phyloP scores from a whole-genome alignment of 2,797 vertebrate species.

The Alauda arvensis region DNA sequence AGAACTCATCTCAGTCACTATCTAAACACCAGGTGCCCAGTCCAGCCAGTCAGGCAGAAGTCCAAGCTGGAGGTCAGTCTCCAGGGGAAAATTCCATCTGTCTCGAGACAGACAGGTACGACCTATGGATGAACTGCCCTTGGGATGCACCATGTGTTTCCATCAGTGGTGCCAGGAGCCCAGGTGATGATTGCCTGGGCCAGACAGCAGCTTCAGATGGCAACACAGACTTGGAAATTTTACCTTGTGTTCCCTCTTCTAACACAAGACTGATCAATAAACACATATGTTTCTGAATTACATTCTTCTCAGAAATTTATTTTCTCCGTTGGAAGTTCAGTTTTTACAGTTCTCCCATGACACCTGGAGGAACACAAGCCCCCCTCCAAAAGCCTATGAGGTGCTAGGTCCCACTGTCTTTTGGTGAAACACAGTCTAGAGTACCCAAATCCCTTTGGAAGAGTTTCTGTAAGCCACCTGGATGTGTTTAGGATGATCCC shows the following conservation, averaged over 20 bases:
- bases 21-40: neutral
- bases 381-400: neutral
- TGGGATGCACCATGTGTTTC: neutral
- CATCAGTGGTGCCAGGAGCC: neutral
- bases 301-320: fast-evolving
- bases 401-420: neutral
- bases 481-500: neutral
- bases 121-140: neutral
- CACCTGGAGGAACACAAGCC: neutral
- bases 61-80: neutral
- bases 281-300: neutral
- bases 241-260: neutral
- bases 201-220: neutral
- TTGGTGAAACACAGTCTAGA: neutral
- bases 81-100: neutral
- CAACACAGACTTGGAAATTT: neutral
- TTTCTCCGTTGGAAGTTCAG: neutral
- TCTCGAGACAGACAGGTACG: neutral
- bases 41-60: neutral
- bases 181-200: neutral
- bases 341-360: neutral
- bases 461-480: neutral
- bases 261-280: neutral
- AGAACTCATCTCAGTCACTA: neutral
- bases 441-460: neutral